Conservation (phyloP, 2,797 vertebrate genomes). For the Philypnodon macrostomus region DNA sequence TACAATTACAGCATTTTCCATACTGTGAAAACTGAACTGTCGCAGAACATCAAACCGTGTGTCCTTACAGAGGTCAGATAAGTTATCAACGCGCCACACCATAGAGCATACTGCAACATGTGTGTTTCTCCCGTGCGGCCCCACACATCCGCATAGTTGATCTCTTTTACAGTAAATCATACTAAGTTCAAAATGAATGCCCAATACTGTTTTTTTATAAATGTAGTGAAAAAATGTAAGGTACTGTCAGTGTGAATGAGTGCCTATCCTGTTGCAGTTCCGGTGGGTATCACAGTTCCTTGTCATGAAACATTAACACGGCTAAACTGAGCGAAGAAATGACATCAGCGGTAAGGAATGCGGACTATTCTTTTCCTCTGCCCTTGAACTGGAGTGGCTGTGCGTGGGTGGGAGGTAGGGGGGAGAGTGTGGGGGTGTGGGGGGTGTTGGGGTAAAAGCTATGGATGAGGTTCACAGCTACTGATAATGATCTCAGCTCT, state of each 20-base stretch:
- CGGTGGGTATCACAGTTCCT: no score
- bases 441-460: neutral
- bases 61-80: conserved; percentile 30
- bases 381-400: conserved; percentile 19
- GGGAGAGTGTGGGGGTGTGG: no score
- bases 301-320: conserved; percentile 25
- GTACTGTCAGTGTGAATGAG: neutral
- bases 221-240: no score
- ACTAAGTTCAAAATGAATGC: no score
- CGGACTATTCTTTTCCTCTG: conserved; percentile 24
- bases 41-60: conserved; percentile 3
- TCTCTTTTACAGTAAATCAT: no score
- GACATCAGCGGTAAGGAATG: conserved; percentile 7
- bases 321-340: neutral
- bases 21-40: conserved; percentile 3
- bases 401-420: conserved; percentile 2
- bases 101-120: conserved; percentile 1
- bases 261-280: neutral
- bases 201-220: no score
- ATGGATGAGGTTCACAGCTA: neutral
- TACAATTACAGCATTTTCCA: neutral
- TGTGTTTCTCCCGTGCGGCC: neutral
- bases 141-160: no score
- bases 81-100: conserved; percentile 12
- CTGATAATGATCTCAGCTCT: conserved; percentile 7